These are phyloP conservation scores for Rhynchomys soricoides DNA, from an alignment of 2,113 vertebrate species.

Conservation along the genomic window DNA sequence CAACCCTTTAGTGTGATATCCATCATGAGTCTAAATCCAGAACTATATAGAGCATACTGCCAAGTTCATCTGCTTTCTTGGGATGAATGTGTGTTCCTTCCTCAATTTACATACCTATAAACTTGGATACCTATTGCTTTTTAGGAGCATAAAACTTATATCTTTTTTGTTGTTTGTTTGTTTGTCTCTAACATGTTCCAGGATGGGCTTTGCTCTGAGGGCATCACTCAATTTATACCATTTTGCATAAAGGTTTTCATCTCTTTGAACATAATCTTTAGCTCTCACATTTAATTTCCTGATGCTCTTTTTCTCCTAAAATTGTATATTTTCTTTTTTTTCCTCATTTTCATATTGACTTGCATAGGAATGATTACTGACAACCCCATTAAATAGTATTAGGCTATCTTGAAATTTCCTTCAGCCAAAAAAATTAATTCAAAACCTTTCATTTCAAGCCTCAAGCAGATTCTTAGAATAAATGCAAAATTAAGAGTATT, in stretches of 20 bases:
- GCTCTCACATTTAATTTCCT: not conserved
- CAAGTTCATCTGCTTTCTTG: not conserved
- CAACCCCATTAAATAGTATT: not conserved
- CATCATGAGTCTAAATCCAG: not conserved
- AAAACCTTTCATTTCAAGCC: not conserved
- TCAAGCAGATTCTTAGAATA: not conserved
- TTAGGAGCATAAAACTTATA: not conserved
- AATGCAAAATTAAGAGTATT: too few species aligned
- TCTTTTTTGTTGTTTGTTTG: not conserved
- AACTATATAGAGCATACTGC: not conserved
- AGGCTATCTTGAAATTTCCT: not conserved
- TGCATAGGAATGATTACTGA: not conserved
- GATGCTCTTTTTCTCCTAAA: not conserved
- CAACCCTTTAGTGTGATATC: not conserved
- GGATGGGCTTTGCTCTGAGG: not conserved
- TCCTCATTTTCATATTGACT: not conserved
- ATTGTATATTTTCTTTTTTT: not conserved
- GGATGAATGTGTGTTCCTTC: rapidly evolving
- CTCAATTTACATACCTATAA: not conserved
- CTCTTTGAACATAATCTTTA: not conserved
- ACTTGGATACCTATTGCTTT: not conserved
- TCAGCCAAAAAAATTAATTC: not conserved
- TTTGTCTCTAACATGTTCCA: not conserved
- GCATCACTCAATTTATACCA: not conserved
- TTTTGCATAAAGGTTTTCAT: not conserved